Evolutionary conservation across 2,797 vertebrate genomes (phyloP).

Genomic region (Eremophila alpestris): DNA sequence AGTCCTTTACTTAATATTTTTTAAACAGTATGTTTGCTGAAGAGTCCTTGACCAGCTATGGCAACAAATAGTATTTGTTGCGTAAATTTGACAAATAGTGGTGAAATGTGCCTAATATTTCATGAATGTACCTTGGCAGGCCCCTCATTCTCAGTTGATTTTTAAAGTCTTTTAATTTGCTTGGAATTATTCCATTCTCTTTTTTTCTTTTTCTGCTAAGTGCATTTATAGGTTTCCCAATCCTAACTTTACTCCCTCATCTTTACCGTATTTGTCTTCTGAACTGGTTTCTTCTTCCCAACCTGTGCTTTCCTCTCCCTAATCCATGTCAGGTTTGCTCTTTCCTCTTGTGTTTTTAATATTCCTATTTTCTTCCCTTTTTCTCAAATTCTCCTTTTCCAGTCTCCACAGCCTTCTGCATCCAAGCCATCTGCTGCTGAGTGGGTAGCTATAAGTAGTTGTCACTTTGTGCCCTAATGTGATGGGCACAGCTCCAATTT

Average conservation of each 20-base stretch:
- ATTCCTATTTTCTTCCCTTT: neutral
- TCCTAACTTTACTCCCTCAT: neutral
- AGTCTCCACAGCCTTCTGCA: neutral
- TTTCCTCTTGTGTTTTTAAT: neutral
- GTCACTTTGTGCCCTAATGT: neutral
- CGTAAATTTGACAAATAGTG: neutral
- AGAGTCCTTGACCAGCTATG: neutral
- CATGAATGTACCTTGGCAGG: neutral
- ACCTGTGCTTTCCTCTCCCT: neutral
- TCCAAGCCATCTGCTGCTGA: neutral
- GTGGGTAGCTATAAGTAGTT: neutral
- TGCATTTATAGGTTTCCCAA: neutral
- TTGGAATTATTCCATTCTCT: neutral
- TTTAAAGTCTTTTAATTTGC: constrained; percentile 9
- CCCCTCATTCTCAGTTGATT: neutral
- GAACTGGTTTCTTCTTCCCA: neutral
- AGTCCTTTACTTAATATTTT: neutral
- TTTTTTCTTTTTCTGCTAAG: neutral
- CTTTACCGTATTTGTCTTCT: neutral
- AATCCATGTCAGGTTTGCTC: neutral
- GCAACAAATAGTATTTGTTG: neutral
- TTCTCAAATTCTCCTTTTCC: neutral
- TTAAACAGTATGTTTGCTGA: neutral
- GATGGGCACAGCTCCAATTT: neutral
- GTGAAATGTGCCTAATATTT: neutral